phyloP scores from a whole-genome alignment of 2,797 vertebrate genomes.

The Heliangelus exortis region DNA sequence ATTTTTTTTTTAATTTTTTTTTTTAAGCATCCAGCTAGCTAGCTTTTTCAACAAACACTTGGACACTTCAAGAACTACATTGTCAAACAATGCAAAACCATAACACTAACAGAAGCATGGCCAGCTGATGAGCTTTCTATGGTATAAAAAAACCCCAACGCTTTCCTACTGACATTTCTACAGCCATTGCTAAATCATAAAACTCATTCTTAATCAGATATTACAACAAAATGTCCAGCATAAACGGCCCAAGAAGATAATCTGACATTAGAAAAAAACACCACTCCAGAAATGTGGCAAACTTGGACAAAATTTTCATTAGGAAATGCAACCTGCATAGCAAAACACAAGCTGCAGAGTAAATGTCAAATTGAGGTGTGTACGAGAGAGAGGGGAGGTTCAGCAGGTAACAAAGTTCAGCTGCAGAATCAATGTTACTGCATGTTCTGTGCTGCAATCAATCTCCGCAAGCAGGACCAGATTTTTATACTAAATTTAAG shows the following conservation, averaged over 20 bases:
- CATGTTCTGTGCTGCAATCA: not conserved
- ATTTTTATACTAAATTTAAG: conserved; percentile 15
- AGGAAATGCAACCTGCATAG: not conserved
- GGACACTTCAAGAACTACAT: conserved; percentile 2
- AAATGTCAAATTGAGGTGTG: not conserved
- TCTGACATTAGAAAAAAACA: not conserved
- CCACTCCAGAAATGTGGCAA: not conserved
- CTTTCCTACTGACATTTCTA: not conserved
- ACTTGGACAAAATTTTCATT: not conserved
- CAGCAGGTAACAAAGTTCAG: not conserved
- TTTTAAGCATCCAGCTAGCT: not conserved
- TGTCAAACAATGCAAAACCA: conserved; percentile 17
- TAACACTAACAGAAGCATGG: not conserved
- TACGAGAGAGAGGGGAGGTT: not conserved
- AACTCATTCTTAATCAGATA: not conserved
- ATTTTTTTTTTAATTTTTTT: not conserved
- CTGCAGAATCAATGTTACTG: not conserved
- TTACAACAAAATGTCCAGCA: not conserved
- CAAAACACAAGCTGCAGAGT: not conserved
- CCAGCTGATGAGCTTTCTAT: not conserved
- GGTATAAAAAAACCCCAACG: not conserved
- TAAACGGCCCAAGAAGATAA: not conserved
- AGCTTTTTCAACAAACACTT: not conserved
- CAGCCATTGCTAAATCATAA: not conserved
- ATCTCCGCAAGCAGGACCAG: not conserved